A percentile compares a stretch with the other conserved stretches of the same genome.
These are phyloP conservation scores for Brachionichthys hirsutus DNA, from an alignment of 2,113 vertebrate genomes.

Conservation along the genomic window DNA sequence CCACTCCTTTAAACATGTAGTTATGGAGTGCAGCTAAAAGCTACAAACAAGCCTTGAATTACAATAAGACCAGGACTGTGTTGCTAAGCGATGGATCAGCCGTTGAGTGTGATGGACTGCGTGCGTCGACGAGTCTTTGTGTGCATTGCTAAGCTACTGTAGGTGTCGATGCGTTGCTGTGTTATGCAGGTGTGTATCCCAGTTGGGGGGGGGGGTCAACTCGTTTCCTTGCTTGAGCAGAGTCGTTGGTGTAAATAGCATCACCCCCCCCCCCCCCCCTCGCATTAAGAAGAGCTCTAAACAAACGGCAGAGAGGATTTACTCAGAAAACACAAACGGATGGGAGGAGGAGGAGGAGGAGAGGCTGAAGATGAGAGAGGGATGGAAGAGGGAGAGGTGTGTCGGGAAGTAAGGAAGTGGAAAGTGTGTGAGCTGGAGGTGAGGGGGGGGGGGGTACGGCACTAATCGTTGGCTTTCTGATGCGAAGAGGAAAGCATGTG, in stretches of 20 bases:
- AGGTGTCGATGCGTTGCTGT: slow-evolving; percentile 14
- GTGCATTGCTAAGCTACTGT: slow-evolving; percentile 27
- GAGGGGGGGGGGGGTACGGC: slow-evolving; percentile 16
- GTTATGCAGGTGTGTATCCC: slow-evolving; percentile 40
- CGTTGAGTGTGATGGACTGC: slow-evolving; percentile 18
- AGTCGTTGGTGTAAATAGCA: slow-evolving; percentile 50
- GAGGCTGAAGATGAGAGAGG: slow-evolving; percentile 27
- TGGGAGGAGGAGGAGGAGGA: slow-evolving; percentile 6
- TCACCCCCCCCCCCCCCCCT: no score
- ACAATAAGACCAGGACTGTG: slow-evolving; percentile 80
- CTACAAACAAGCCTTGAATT: slow-evolving; percentile 86
- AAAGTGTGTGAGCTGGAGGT: slow-evolving; percentile 32
- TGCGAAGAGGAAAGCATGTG: slow-evolving; percentile 78
- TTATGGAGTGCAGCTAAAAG: slow-evolving; percentile 85
- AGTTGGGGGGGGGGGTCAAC: slow-evolving; percentile 17
- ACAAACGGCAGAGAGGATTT: slow-evolving; percentile 40
- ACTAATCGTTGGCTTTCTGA: slow-evolving; percentile 57
- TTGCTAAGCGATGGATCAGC: slow-evolving; percentile 83
- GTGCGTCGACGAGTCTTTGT: slow-evolving; percentile 23
- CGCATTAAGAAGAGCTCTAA: slow-evolving; percentile 14
- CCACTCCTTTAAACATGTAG: slow-evolving; percentile 80
- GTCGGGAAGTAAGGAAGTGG: slow-evolving; percentile 37
- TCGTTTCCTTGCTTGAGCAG: slow-evolving; percentile 38
- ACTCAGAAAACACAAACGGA: slow-evolving; percentile 16
- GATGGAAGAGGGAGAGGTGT: slow-evolving; percentile 21